Base-by-base conservation (phyloP, 2,888 invertebrate genomes). In the Chelonus formosanus region DNA sequence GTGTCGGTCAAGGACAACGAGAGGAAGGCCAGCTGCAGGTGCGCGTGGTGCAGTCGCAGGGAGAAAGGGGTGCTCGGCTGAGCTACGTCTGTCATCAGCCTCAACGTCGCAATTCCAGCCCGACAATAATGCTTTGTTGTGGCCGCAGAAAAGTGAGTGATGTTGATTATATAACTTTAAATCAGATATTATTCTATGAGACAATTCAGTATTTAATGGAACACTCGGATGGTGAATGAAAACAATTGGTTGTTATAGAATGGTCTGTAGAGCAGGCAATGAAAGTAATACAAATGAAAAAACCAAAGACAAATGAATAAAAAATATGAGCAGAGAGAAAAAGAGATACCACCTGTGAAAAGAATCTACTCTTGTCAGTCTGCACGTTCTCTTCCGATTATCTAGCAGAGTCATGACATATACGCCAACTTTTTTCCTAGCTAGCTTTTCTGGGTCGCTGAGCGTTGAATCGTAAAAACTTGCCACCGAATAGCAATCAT, bases 101-200 rank as follows among this genome's bases (percentile, higher is more conserved):
- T 74, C 70, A 70, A 66, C 76, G 85, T 85, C 86, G 87, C 87
- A 87, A 87, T 88, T 87, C 86, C 89, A 78, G 89, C 89, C 89
- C 92, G 91, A 92, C 92, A 92, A 92, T 90, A 89, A 94, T 94
- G 94, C 93, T 94, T 89, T 94, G 94, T 91, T 94, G 94, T 91
- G 94, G 94, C 89, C 92, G 94, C 88, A 93, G 94, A 89, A 94
- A 94, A 93, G 94, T 94, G 87, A 89, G 87, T 78, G 5, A 40
- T 20, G 3, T n/a, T n/a, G 20, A n/a, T 20, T 10, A 6, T 6
- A 31, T 35, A 45, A 36, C 32, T 3, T 34, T 44, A 44, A 31
- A 48, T 6, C 48, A 6, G 10, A 48, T 31, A 44, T 44, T 44
- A n/a, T n/a, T 20, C 20, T 20, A 20, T 20, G 20, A 20, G 20